These are phyloP conservation scores for Peromyscus attwateri DNA, from an alignment of 2,797 vertebrate genomes.

Conservation along the genomic window DNA sequence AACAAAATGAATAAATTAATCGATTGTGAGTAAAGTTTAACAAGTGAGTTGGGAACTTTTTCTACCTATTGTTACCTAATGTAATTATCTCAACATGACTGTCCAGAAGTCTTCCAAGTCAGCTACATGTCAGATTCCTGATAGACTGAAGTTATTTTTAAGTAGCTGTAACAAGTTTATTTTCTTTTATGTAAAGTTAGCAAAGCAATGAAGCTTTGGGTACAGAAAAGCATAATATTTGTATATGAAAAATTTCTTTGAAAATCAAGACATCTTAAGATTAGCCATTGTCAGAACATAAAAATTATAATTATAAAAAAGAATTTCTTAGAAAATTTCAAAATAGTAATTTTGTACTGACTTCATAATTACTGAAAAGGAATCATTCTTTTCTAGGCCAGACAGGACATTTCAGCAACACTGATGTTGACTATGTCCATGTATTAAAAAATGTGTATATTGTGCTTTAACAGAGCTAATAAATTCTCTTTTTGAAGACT, in stretches of 20 bases:
- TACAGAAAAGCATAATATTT: neutral
- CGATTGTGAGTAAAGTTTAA: neutral
- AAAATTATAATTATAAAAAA: constrained; percentile 35
- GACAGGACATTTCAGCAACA: neutral
- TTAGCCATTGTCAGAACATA: constrained; percentile 1
- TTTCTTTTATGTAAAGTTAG: constrained; percentile 75
- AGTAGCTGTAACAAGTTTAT: constrained; percentile 67
- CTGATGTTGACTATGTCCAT: neutral
- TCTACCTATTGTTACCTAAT: neutral
- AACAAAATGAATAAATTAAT: neutral
- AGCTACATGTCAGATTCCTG: neutral
- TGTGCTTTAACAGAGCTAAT: neutral
- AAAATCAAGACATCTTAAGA: neutral
- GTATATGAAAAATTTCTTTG: neutral
- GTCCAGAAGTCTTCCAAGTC: neutral
- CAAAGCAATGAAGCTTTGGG: constrained; percentile 70
- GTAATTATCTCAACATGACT: neutral
- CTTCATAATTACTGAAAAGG: constrained; percentile 53
- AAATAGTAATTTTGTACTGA: constrained; percentile 58
- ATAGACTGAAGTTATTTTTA: constrained; percentile 59
- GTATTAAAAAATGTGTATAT: neutral
- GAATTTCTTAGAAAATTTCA: constrained; percentile 61
- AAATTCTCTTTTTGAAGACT: neutral
- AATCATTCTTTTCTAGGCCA: neutral
- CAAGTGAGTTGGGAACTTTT: neutral